Percentiles rank a stretch among this genome's conserved stretches.
Conservation (phyloP, 2,113 vertebrate genomes). For the Sitta europaea region DNA sequence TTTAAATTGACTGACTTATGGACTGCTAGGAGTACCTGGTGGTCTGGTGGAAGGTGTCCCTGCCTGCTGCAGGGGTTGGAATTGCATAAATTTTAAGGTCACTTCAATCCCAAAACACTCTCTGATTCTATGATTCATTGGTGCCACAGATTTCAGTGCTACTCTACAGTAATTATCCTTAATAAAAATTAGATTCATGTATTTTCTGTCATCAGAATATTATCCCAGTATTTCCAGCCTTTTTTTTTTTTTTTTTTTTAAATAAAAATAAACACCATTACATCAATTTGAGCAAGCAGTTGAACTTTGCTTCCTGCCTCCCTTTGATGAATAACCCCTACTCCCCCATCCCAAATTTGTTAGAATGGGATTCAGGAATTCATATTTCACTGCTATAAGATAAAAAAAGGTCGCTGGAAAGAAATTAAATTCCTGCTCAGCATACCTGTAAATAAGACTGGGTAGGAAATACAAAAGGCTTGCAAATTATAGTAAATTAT, state of each 20-base stretch:
- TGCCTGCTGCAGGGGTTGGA: background rate
- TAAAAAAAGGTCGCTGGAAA: background rate
- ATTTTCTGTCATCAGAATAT: background rate
- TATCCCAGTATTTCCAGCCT: background rate
- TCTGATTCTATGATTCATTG: background rate
- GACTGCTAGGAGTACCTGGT: background rate
- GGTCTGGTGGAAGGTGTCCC: background rate
- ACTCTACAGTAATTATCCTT: background rate
- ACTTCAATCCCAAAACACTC: background rate
- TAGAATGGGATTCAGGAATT: background rate
- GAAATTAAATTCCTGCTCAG: background rate
- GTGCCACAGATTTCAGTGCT: background rate
- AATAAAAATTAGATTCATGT: background rate
- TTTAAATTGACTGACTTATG: background rate
- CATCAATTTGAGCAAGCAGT: background rate
- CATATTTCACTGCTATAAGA: background rate
- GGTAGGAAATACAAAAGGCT: background rate
- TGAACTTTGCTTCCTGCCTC: background rate
- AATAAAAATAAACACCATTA: background rate
- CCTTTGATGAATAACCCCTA: background rate
- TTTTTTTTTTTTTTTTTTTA: background rate
- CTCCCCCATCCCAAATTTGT: background rate
- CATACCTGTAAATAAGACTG: background rate
- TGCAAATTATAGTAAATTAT: background rate
- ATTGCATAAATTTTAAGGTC: background rate